Evolutionary conservation across 1,140 invertebrate species (phyloP).

Genomic region (Trinorchestia longiramus): DNA sequence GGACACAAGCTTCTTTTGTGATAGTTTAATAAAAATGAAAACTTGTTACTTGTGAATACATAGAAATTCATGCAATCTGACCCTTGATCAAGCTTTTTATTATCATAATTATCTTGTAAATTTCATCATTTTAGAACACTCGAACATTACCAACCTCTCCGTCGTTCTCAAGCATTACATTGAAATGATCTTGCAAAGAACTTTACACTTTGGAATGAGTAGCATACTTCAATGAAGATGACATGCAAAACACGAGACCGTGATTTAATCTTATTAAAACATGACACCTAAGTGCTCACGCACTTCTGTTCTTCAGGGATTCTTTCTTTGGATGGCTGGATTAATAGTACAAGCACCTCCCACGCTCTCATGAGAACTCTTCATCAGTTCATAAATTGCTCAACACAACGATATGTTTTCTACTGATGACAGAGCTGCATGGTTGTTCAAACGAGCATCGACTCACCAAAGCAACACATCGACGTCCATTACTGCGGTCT

Average conservation of each 20-base stretch:
- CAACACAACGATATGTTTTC: not conserved
- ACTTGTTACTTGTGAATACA: too few relatives aligned
- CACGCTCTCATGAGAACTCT: not conserved
- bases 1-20: too few relatives aligned
- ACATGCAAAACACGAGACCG: not conserved
- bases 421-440: not conserved
- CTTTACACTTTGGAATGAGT: not conserved
- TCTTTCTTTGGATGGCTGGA: not conserved
- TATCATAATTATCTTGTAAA: too few relatives aligned
- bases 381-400: not conserved
- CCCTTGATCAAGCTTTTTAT: too few relatives aligned
- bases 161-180: not conserved
- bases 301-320: not conserved
- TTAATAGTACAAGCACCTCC: not conserved
- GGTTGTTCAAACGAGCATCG: not conserved
- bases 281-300: not conserved
- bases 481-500: slow-evolving; percentile 21
- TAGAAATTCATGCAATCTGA: too few relatives aligned
- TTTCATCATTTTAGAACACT: not conserved
- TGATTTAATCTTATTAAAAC: not conserved
- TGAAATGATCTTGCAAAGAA: not conserved
- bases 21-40: too few relatives aligned
- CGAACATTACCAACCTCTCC: not conserved
- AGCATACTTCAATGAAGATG: not conserved
- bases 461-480: not conserved